phyloP scores from a whole-genome alignment of 2,797 vertebrate species.

The Falco cherrug region DNA sequence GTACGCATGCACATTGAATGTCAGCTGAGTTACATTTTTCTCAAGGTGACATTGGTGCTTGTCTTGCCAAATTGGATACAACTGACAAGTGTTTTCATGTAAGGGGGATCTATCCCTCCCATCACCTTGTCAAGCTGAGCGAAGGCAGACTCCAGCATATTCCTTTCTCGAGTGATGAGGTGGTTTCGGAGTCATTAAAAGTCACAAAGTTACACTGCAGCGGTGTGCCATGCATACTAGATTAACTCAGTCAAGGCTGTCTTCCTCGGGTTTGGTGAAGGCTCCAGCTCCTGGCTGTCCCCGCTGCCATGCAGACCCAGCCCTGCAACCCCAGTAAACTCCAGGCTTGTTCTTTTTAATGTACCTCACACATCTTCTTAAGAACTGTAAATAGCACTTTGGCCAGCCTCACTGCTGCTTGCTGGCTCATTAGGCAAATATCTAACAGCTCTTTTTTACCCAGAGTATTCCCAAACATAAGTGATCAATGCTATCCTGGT shows the following conservation, averaged over 20 bases:
- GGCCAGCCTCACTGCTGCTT: conserved; percentile 49
- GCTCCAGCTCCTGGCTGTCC: background rate
- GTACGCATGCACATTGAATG: conserved; percentile 37
- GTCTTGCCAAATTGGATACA: conserved; percentile 75
- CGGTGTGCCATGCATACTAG: conserved; percentile 39
- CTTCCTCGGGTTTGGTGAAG: conserved; percentile 50
- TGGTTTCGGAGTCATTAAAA: conserved; percentile 72
- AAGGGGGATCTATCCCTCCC: conserved; percentile 68
- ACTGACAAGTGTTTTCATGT: conserved; percentile 75
- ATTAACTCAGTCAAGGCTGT: conserved; percentile 52
- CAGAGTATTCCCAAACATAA: conserved; percentile 18
- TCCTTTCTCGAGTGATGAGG: conserved; percentile 66
- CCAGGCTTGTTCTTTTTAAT: background rate
- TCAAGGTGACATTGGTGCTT: conserved; percentile 74
- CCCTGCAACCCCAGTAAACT: conserved; percentile 8
- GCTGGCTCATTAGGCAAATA: conserved; percentile 30
- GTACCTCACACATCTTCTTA: conserved; percentile 44
- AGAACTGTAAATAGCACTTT: conserved; percentile 32
- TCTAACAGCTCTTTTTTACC: background rate
- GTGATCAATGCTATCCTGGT: background rate
- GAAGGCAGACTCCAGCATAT: conserved; percentile 69
- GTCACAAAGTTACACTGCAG: conserved; percentile 62
- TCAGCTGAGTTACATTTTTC: conserved; percentile 72
- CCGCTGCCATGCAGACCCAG: conserved; percentile 38
- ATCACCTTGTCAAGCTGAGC: conserved; percentile 72